Evolutionary conservation across 2,888 invertebrate species (phyloP), one percentile per base, ranked within the genome.

Genomic region (Linnaemya vulpina): DNA sequence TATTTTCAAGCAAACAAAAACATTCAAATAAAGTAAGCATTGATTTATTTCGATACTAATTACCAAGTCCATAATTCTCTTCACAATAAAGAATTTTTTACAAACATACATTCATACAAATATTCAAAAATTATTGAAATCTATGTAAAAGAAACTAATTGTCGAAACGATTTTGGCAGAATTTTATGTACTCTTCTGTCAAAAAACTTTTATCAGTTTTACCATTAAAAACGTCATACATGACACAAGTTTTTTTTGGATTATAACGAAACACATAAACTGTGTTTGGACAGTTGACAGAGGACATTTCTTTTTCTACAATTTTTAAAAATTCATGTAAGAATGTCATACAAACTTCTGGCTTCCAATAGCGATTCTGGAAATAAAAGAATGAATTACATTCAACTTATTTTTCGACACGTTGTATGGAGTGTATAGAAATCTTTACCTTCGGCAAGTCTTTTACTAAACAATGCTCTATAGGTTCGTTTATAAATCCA

Each of bases 231-330:
- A 81, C 43, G 3, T 62, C 20, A 46, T 70, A 82, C 13, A 8
- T 68, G 11, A 71, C 46, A 1, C 0, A 7, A 38, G 38, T 71
- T 1, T 63, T 1, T 4, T 15, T 13, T 38, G 35, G 9, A n/a
- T 35, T 65, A 15, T 38, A 82, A 4, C 58, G 13, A 76, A 82
- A 70, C 2, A 49, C 38, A 49, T 82, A 82, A 35, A 82, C 75
- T 0, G 70, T 82, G 3, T 82, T 25, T 17, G 58, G 22, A 49
- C 63, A 76, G 43, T 75, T 76, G 0, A 82, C 63, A 25, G 46
- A 13, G 10, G 46, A 62, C 70, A 76, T 82, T 49, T 35, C 1
- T 11, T 68, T 62, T 20, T 70, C 75, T 13, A 71, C 70, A 13
- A 40, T 53, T 58, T 65, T 13, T 20, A 82, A 53, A 49, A 82